Evolutionary conservation across 64 coral and sea anemone species (phyloP), one percentile per base, ranked within the genome.

Genomic region (Catalaphyllia jardinei): DNA sequence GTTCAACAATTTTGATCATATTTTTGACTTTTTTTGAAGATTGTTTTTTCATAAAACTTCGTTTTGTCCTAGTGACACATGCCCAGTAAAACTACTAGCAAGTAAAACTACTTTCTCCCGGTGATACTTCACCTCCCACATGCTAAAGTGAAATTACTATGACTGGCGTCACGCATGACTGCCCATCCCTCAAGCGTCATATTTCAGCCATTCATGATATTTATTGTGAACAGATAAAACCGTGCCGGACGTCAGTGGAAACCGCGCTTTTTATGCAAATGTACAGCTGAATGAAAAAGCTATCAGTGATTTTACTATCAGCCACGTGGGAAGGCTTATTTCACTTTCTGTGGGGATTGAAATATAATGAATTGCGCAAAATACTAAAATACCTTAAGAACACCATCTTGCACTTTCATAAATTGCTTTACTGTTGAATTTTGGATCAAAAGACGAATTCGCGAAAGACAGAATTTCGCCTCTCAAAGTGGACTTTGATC

Each of bases 241-340:
- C 33, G 33, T 38, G 50, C 62, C 62, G 35, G 63, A 20, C 63
- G 31, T 50, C 22, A 52, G 29, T n/a, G 64, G 51, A 85, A 8
- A 61, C 60, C 63, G 62, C 62, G 81, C 81, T 85, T 71, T 71
- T 85, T 85, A 85, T 85, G 62, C 62, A 85, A 85, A 69, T 85
- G 1, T 84, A 1, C 42, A 46, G 42, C 42, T 46, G 42, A 46
- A 46, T 46, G 7, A 46, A 46, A 62, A n/a, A 2, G 8, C 61
- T 18, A 18, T 71, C 11, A 85, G 81, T 85, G 81, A 69, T 85
- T 71, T 72, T 85, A 85, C 81, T 51, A 52, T 31, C 19, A 3
- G 3, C 33, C 81, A 85, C 64, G 81, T 85, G 81, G 65, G 19
- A 54, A 85, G 29, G 9, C 12, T 79, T 29, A 75, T 59, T 79